Percentiles rank a stretch among this genome's conserved stretches.
Conservation (phyloP, 2,113 vertebrate genomes). For the Telmatochromis sp. region DNA sequence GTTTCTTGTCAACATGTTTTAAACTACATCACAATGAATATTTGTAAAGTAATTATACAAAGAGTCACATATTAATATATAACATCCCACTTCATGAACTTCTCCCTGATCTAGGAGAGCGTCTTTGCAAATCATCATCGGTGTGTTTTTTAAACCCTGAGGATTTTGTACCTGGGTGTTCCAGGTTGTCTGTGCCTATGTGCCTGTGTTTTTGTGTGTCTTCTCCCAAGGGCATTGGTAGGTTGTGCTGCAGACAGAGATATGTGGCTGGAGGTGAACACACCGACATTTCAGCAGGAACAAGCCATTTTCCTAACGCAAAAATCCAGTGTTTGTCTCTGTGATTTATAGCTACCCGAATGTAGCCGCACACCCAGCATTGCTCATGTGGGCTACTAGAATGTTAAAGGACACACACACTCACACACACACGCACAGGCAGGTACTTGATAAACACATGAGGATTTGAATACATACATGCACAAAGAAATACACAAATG, state of each 20-base stretch:
- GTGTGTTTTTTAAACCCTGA: not conserved
- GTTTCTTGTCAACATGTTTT: not conserved
- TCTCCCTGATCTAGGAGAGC: not conserved
- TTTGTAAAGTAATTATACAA: not conserved
- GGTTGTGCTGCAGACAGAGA: constrained; percentile 34
- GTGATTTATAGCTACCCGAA: constrained; percentile 48
- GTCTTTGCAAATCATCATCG: not conserved
- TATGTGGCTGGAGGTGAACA: constrained; percentile 30
- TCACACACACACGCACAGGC: not conserved
- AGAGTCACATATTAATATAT: not conserved
- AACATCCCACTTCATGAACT: not conserved
- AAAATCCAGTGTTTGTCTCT: constrained; percentile 10
- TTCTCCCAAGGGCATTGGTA: constrained; percentile 28
- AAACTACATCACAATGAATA: not conserved
- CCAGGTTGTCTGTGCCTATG: not conserved
- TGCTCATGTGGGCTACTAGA: constrained; percentile 27
- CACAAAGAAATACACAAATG: not conserved
- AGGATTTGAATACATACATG: not conserved
- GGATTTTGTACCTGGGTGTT: not conserved
- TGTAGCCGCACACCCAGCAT: not conserved
- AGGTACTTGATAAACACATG: not conserved
- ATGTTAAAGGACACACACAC: constrained; percentile 11
- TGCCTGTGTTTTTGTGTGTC: not conserved
- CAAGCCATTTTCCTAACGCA: constrained; percentile 10
- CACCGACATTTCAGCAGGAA: constrained; percentile 36